Conservation (phyloP, 2,113 vertebrate genomes). For the Gadus macrocephalus region DNA sequence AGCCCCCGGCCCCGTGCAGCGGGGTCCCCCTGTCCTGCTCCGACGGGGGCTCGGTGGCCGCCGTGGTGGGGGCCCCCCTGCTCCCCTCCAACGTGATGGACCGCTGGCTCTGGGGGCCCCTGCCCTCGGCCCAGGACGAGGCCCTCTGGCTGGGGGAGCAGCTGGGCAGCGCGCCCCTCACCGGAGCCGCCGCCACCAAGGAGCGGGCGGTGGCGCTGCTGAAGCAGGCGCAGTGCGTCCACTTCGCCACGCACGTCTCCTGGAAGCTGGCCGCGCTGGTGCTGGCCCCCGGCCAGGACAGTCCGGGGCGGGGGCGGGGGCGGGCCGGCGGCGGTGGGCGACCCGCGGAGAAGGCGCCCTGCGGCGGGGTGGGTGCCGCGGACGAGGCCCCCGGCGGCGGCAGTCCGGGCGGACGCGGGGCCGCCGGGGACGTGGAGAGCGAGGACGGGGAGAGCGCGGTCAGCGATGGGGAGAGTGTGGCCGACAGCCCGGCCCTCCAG, state of each 20-base stretch:
- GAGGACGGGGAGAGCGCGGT: slow-evolving; percentile 80
- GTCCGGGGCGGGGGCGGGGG: slow-evolving; percentile 3
- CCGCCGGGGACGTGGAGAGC: slow-evolving; percentile 76
- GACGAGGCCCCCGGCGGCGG: slow-evolving; percentile 56
- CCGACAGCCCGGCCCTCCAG: slow-evolving; percentile 84
- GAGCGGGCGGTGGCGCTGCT: slow-evolving; percentile 85
- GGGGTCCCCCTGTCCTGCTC: slow-evolving; percentile 66
- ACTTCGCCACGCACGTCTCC: slow-evolving; percentile 92
- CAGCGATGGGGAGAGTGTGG: slow-evolving; percentile 83
- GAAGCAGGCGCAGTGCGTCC: slow-evolving; percentile 87
- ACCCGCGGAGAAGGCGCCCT: slow-evolving; percentile 21
- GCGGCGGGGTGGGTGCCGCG: neutral
- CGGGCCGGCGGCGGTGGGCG: neutral
- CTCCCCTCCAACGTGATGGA: slow-evolving; percentile 88
- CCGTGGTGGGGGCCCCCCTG: slow-evolving; percentile 86
- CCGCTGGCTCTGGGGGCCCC: slow-evolving; percentile 92
- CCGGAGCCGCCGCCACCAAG: slow-evolving; percentile 83
- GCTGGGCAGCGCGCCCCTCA: slow-evolving; percentile 87
- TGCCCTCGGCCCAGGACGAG: slow-evolving; percentile 91
- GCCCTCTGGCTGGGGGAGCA: slow-evolving; percentile 87
- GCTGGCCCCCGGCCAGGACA: slow-evolving; percentile 78
- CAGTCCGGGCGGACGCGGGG: slow-evolving; percentile 77
- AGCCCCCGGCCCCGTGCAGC: slow-evolving; percentile 75
- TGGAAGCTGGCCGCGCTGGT: slow-evolving; percentile 92
- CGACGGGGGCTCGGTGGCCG: slow-evolving; percentile 82